Conservation (phyloP, 2,113 vertebrate species). For the Axis porcinus region DNA sequence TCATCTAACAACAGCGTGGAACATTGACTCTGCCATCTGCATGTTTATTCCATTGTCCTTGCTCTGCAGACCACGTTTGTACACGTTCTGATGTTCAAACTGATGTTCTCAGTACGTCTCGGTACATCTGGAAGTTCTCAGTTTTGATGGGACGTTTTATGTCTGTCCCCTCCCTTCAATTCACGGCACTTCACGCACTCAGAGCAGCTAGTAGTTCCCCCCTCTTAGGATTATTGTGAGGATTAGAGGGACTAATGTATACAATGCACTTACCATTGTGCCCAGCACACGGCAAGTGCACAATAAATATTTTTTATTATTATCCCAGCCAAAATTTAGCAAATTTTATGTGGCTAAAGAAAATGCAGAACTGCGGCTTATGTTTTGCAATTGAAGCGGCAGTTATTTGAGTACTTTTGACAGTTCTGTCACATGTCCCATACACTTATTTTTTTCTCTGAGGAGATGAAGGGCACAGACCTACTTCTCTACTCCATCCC, state of each 20-base stretch:
- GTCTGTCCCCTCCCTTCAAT: not conserved
- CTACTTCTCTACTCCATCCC: not conserved
- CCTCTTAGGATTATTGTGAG: not conserved
- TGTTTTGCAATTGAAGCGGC: not conserved
- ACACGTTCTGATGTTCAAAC: not conserved
- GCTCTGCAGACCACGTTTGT: not conserved
- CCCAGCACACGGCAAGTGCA: not conserved
- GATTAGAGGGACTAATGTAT: not conserved
- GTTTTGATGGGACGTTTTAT: not conserved
- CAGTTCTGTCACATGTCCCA: not conserved
- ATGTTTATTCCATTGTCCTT: no score
- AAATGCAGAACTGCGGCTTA: not conserved
- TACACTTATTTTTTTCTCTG: not conserved
- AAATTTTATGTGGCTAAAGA: not conserved
- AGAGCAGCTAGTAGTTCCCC: not conserved
- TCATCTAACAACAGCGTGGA: not conserved
- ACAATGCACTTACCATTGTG: not conserved
- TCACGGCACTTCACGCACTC: not conserved
- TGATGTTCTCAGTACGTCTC: not conserved
- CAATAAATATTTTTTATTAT: not conserved
- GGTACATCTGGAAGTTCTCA: not conserved
- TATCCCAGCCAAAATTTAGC: not conserved
- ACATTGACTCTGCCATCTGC: rapidly evolving
- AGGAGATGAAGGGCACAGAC: not conserved
- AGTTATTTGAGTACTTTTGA: not conserved